phyloP scores from a whole-genome alignment of 2,888 invertebrate genomes.

The Cheilosia soror region DNA sequence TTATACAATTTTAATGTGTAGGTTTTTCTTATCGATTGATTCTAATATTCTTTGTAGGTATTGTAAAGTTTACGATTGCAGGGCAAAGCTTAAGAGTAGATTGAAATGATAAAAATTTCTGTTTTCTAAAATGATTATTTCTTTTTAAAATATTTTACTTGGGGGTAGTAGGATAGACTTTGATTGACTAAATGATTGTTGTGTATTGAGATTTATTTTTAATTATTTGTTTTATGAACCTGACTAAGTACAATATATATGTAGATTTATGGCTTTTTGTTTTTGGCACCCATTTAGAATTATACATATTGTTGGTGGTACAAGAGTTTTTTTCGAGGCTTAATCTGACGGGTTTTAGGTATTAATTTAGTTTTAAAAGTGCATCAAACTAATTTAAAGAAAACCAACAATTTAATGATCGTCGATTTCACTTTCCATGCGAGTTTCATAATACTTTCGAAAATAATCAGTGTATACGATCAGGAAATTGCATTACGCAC shows the following conservation, averaged over 20 bases:
- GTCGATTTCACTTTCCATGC: constrained; percentile 10
- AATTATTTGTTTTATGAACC: constrained; percentile 38
- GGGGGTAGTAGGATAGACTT: constrained; percentile 11
- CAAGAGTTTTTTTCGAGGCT: too few relatives aligned
- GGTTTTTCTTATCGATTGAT: constrained; percentile 38
- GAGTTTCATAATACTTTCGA: constrained; percentile 32
- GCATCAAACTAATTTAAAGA: too few relatives aligned
- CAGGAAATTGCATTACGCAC: constrained; percentile 9
- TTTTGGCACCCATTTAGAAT: constrained; percentile 33
- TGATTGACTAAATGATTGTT: constrained; percentile 70
- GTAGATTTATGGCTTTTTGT: constrained; percentile 50
- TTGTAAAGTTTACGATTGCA: constrained; percentile 46
- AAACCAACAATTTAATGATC: background rate
- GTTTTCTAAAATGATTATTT: constrained; percentile 15
- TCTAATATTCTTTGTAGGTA: constrained; percentile 12
- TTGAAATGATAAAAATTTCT: background rate
- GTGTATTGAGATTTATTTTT: constrained; percentile 43
- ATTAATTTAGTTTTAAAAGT: background rate
- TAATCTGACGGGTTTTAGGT: background rate
- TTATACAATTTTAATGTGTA: constrained; percentile 17
- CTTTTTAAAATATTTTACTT: background rate
- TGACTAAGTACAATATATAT: constrained; percentile 45
- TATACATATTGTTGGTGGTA: constrained; percentile 4
- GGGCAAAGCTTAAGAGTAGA: constrained; percentile 46
- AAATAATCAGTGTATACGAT: constrained; percentile 44